Base-by-base conservation (phyloP, 2,888 invertebrate species). In the Cancer borealis region DNA sequence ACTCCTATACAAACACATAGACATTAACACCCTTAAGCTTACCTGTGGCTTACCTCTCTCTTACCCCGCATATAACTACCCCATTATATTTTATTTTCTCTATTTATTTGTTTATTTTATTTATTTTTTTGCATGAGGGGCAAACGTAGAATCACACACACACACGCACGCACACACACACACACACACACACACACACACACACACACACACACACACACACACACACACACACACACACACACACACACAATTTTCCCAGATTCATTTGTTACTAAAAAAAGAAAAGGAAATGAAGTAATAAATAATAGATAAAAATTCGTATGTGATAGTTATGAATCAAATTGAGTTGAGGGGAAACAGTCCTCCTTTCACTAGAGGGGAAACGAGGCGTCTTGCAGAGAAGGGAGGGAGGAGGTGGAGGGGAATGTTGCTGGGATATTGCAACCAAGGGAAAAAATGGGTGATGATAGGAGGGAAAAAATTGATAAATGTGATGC, bases 201-300 rank as follows among this genome's bases (percentile, higher is more conserved):
- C 39, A 39, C 39, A 39, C 39, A 39, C 39, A 39, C 39, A 39
- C 39, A 39, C 39, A 39, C 39, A 39, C 39, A 39, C 39, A 39
- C 39, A 39, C 39, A 39, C 39, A 39, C 39, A 39, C 0, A 39
- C 39, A 39, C 39, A 39, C 39, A 39, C 0, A 39, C 39, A 0
- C 39, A 39, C 39, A 39, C 39, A 39, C 0, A 39, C 39, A 39
- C 39, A 39, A 39, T 30, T 93, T 93, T 90, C 90, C 39, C 47
- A 30, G 90, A 90, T 90, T 93, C 93, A 93, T 93, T 90, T 93
- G 90, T 49, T 79, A 88, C 30, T 60, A 39, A 93, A 93, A 93
- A 39, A 39, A n/a, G n/a, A n/a, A n/a, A n/a, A n/a, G n/a, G n/a
- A n/a, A 39, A 39, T 39, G 0, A 39, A 39, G 39, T 39, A 39